Conservation (phyloP, 2,113 vertebrate genomes). For the Tichodroma muraria region DNA sequence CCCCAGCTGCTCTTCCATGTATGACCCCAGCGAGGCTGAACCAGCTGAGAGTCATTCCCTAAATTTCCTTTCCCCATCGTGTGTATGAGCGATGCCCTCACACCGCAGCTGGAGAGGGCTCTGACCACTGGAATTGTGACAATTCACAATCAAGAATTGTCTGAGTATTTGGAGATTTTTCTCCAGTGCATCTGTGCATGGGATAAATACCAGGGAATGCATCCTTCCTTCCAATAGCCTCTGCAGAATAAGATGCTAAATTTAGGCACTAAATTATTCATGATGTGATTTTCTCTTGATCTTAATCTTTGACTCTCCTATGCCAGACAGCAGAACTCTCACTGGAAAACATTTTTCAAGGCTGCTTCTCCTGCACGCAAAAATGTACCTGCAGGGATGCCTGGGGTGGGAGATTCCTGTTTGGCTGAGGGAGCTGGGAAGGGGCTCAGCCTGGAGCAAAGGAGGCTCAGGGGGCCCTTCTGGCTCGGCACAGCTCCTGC, state of each 20-base stretch:
- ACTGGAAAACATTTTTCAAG: background rate
- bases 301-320: constrained; percentile 28
- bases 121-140: background rate
- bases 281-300: constrained; percentile 17
- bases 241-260: background rate
- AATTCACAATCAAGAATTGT: background rate
- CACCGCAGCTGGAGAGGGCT: background rate
- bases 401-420: background rate
- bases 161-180: background rate
- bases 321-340: background rate
- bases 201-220: background rate
- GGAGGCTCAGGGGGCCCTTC: background rate
- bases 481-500: background rate
- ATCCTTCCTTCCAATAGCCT: background rate
- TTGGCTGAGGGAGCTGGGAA: background rate
- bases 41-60: background rate
- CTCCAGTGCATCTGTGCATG: background rate
- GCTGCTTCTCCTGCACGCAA: background rate
- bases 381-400: background rate
- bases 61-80: accelerated
- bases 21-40: accelerated
- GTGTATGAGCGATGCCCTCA: background rate
- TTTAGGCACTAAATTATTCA: constrained; percentile 45
- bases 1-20: background rate
- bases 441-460: background rate